Evolutionary conservation across 2,797 vertebrate genomes (phyloP).

Genomic region (Epinephelus coioides): DNA sequence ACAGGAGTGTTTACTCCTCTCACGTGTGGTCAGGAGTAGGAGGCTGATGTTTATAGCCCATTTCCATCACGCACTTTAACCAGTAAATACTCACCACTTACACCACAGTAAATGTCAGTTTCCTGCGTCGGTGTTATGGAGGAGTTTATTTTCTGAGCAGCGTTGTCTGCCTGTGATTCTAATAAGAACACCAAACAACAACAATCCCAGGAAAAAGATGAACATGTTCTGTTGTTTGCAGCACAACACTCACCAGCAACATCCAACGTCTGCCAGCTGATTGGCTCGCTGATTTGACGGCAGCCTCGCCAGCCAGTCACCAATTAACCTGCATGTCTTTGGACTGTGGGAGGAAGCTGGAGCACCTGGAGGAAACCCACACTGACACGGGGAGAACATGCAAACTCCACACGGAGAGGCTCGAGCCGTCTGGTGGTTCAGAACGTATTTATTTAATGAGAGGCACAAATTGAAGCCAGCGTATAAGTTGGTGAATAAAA

Average conservation of each 20-base stretch:
- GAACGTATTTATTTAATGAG: too few relatives aligned
- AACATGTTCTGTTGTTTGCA: not conserved
- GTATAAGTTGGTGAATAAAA: not conserved
- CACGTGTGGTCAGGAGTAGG: constrained; percentile 21
- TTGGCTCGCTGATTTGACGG: too few relatives aligned
- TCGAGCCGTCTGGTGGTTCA: too few relatives aligned
- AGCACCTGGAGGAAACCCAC: too few relatives aligned
- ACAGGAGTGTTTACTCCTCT: not conserved
- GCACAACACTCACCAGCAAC: too few relatives aligned
- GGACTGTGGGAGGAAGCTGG: too few relatives aligned
- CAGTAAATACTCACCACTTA: constrained; percentile 10
- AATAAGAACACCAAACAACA: not conserved
- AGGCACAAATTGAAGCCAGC: not conserved
- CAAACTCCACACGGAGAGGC: too few relatives aligned
- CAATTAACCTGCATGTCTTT: too few relatives aligned
- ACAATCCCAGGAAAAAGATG: not conserved
- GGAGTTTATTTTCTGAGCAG: not conserved
- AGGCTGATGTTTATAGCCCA: constrained; percentile 25
- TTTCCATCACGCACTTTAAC: constrained; percentile 22
- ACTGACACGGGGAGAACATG: too few relatives aligned
- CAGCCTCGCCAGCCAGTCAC: too few relatives aligned
- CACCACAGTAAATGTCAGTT: not conserved
- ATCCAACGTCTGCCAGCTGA: too few relatives aligned
- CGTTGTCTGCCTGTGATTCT: not conserved
- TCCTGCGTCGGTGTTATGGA: constrained; percentile 3